Evolutionary conservation across 2,113 vertebrate genomes (phyloP), one percentile per base, ranked within the genome.

Genomic region (Brienomyrus brachyistius): DNA sequence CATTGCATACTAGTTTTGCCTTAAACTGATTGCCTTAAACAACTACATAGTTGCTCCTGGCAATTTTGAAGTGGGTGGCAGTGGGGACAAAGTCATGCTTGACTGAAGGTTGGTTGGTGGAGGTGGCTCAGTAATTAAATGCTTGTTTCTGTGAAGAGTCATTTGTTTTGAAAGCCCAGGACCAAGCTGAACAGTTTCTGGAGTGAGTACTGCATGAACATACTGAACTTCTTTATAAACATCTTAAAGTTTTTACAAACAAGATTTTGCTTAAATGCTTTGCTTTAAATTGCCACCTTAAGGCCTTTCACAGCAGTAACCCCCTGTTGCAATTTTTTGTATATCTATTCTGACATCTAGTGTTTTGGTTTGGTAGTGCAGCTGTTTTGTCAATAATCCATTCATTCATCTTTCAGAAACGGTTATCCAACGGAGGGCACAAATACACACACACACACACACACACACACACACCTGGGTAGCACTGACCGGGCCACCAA

Each of bases 21-120:
- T 92, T 93, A 90, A 92, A 93, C 80, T 91, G 91, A 93, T 91
- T 86, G 31, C 31, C 31, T 40, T 40, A 40, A 40, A 40, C 40
- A 17, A 50, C 88, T 92, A 88, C 91, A 87, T 62, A 51, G 62
- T 70, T 70, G 91, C 92, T 88, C 90, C 90, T 90, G 90, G 92
- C 91, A 92, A 89, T 87, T 93, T 93, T 93, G 92, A 93, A 89
- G 92, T 83, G 93, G 93, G 94, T 93, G 91, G 92, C 90, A 89
- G 92, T 83, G 92, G 92, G 93, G 92, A 91, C 91, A n/a, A 66
- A 92, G 82, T 86, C 43, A 83, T 91, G 82, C 89, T 89, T 91
- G 91, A 94, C 90, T 90, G 91, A 88, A 89, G 87, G 92, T 91
- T 91, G 89, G 89, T 54, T 80, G 83, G 86, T 31, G 62, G 88